Conservation (phyloP, 2,797 vertebrate species). For the Rhinophrynus dorsalis region DNA sequence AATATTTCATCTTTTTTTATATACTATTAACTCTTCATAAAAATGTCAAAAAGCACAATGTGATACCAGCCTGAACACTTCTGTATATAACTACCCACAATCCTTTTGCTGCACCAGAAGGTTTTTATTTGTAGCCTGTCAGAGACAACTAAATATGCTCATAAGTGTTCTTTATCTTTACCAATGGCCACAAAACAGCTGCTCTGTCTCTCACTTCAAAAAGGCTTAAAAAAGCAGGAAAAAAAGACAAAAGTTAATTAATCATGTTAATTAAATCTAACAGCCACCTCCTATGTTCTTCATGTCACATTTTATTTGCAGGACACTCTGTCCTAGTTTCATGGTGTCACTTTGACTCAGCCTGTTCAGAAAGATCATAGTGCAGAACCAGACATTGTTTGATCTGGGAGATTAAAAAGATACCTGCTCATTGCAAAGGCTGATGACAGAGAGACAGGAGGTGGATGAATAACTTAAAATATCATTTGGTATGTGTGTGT, state of each 20-base stretch:
- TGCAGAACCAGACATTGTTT: conserved; percentile 18
- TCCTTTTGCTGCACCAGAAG: no score
- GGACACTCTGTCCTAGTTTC: conserved; percentile 42
- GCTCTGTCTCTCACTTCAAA: conserved; percentile 27
- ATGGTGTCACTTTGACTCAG: conserved; percentile 33
- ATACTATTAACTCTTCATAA: no score
- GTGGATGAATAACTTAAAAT: background rate
- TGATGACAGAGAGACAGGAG: background rate
- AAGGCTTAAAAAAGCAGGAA: conserved; percentile 37
- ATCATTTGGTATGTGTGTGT: no score
- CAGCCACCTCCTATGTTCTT: conserved; percentile 46
- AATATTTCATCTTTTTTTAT: no score
- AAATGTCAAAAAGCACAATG: no score
- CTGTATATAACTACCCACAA: no score
- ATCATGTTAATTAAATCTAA: conserved; percentile 50
- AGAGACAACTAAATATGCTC: no score
- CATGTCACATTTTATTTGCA: conserved; percentile 49
- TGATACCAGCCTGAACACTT: no score
- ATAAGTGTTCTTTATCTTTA: conserved; percentile 6
- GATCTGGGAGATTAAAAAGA: background rate
- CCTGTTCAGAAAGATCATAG: conserved; percentile 26
- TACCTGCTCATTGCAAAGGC: background rate
- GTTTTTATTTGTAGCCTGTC: no score
- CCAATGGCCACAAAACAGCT: conserved; percentile 27
- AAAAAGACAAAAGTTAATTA: conserved; percentile 54